phyloP scores from a whole-genome alignment of 2,888 invertebrate species.

The Calameuta pallipes region DNA sequence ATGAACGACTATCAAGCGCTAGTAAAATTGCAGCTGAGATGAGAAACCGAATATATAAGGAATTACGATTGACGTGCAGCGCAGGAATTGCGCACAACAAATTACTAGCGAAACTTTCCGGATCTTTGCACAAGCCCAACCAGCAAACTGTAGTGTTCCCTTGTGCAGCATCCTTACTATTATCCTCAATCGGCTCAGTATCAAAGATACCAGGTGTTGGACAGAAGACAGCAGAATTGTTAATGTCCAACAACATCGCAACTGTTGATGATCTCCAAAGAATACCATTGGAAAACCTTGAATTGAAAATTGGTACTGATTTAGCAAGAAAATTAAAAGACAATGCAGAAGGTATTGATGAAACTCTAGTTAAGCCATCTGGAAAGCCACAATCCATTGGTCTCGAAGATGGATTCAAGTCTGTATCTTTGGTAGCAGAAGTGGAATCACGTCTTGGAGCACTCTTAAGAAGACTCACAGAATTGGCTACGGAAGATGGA shows the following conservation, averaged over 20 bases:
- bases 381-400: conserved; percentile 85
- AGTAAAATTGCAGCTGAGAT: conserved; percentile 83
- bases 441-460: conserved; percentile 79
- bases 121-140: conserved; percentile 81
- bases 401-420: conserved; percentile 82
- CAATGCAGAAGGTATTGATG: conserved; percentile 81
- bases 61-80: conserved; percentile 81
- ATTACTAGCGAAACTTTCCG: conserved; percentile 82
- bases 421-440: conserved; percentile 78
- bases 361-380: conserved; percentile 76
- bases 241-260: conserved; percentile 75
- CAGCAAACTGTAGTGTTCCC: conserved; percentile 85
- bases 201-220: conserved; percentile 83
- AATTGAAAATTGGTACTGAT: conserved; percentile 73
- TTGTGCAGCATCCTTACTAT: conserved; percentile 73
- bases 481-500: conserved; percentile 81
- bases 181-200: conserved; percentile 74
- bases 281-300: conserved; percentile 71
- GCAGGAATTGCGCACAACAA: conserved; percentile 89
- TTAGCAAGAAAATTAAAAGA: conserved; percentile 77
- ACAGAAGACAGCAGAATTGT: conserved; percentile 74
- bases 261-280: conserved; percentile 78
- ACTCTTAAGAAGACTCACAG: conserved; percentile 76
- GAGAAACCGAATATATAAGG: conserved; percentile 74
- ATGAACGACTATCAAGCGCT: conserved; percentile 75